Percentiles rank a stretch among this genome's conserved stretches.
Conservation (phyloP, 2,113 vertebrate genomes). For the Datnioides undecimradiatus region DNA sequence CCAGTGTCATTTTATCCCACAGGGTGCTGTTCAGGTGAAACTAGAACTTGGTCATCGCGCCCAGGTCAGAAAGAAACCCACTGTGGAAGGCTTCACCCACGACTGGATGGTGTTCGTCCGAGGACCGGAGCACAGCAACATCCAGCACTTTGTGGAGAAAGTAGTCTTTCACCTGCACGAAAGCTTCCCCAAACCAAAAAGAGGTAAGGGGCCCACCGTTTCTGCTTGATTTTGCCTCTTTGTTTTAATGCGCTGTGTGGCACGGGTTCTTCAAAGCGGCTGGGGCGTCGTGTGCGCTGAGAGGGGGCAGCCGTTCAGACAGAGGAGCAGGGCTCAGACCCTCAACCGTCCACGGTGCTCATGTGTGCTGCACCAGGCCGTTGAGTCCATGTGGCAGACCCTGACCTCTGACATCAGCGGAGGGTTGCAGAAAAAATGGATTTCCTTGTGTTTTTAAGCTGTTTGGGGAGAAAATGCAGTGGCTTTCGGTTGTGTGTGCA, state of each 20-base stretch:
- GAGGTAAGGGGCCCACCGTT: conserved; percentile 83
- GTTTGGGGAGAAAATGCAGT: neutral
- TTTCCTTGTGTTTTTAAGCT: neutral
- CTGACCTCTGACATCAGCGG: neutral
- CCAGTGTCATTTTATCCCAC: neutral
- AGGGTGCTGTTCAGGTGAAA: conserved; percentile 99
- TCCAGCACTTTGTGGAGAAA: conserved; percentile 99
- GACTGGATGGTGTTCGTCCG: conserved; percentile 99
- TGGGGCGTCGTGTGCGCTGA: neutral
- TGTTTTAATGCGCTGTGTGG: neutral
- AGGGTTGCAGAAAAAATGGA: neutral
- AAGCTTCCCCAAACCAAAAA: conserved; percentile 97
- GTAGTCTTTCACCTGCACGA: conserved; percentile 99
- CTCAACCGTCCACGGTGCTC: neutral
- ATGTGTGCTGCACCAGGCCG: neutral
- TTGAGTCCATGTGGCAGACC: neutral
- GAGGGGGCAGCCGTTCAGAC: neutral
- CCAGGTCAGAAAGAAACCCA: conserved; percentile 97
- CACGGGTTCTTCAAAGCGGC: neutral
- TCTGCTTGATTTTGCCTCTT: neutral
- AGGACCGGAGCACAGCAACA: conserved; percentile 97
- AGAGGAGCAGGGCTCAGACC: too few species aligned
- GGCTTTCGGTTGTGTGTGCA: neutral
- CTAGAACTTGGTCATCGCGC: conserved; percentile 98
- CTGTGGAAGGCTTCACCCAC: conserved; percentile 97